These are phyloP conservation scores for Cynoglossus semilaevis DNA, from an alignment of 2,113 vertebrate genomes.

Conservation along the genomic window DNA sequence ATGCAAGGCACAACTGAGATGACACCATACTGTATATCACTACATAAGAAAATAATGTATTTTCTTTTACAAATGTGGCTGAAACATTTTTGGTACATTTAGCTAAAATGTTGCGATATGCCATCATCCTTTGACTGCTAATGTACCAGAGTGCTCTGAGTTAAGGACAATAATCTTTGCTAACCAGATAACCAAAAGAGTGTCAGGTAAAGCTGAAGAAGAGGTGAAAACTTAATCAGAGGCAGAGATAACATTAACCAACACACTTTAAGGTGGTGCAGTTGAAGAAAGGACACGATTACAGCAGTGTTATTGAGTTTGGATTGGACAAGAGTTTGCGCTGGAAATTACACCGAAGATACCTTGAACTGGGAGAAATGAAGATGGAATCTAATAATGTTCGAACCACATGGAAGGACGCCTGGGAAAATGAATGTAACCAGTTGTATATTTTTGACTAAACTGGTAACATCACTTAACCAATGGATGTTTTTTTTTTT, in stretches of 20 bases:
- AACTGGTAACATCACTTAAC: conserved; percentile 60
- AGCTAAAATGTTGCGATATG: conserved; percentile 58
- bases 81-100: conserved; percentile 46
- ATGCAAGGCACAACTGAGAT: conserved; percentile 53
- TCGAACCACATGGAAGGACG: conserved; percentile 51
- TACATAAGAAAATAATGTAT: conserved; percentile 33
- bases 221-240: conserved; percentile 96
- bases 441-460: conserved; percentile 60
- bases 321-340: conserved; percentile 74
- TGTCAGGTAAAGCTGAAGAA: conserved; percentile 95
- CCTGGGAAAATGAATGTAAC: conserved; percentile 61
- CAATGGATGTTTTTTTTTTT: conserved; percentile 27
- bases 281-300: conserved; percentile 78
- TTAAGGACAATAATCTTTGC: conserved; percentile 91
- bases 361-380: conserved; percentile 64
- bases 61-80: conserved; percentile 46
- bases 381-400: conserved; percentile 61
- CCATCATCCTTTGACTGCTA: conserved; percentile 71
- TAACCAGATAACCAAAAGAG: conserved; percentile 95
- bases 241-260: conserved; percentile 87
- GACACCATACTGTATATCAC: conserved; percentile 50
- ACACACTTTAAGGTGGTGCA: conserved; percentile 75
- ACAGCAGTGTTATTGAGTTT: conserved; percentile 77
- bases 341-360: conserved; percentile 69
- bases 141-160: conserved; percentile 76